These are phyloP conservation scores for Mizuhopecten yessoensis DNA, from an alignment of 1,140 invertebrate species.

Conservation along the genomic window DNA sequence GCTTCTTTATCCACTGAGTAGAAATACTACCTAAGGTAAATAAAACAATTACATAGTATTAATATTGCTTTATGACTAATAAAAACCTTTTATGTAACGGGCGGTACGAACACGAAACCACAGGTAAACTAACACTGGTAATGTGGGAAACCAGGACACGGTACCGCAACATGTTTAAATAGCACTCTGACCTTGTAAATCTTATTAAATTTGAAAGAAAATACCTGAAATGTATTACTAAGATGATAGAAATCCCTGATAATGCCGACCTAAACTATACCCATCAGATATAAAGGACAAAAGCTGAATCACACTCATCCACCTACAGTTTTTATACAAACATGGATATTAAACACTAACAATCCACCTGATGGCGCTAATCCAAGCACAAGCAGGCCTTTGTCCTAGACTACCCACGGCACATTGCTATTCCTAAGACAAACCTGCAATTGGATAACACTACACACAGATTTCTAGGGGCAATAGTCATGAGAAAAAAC, in stretches of 20 bases:
- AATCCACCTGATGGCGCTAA: not conserved
- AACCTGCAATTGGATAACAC: not conserved
- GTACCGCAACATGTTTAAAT: constrained; percentile 27
- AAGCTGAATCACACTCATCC: not conserved
- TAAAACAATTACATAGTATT: not conserved
- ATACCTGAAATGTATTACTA: constrained; percentile 28
- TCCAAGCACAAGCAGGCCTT: not conserved
- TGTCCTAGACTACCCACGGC: not conserved
- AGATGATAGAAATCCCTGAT: not conserved
- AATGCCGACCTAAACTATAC: not conserved
- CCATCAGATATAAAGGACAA: not conserved
- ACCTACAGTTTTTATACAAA: constrained; percentile 30
- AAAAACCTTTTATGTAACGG: not conserved
- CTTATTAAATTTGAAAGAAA: not conserved
- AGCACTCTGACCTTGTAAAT: not conserved
- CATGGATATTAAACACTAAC: not conserved
- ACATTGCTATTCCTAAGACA: not conserved
- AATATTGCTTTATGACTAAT: constrained; percentile 8
- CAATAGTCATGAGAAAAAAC: constrained; percentile 22
- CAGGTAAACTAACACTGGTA: not conserved
- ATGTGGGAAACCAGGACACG: not conserved
- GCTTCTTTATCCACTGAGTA: not conserved
- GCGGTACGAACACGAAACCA: not conserved
- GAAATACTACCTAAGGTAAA: not conserved
- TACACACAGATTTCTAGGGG: not conserved